Evolutionary conservation across 1,140 invertebrate genomes (phyloP).

Genomic region (Propsilocerus akamusi): DNA sequence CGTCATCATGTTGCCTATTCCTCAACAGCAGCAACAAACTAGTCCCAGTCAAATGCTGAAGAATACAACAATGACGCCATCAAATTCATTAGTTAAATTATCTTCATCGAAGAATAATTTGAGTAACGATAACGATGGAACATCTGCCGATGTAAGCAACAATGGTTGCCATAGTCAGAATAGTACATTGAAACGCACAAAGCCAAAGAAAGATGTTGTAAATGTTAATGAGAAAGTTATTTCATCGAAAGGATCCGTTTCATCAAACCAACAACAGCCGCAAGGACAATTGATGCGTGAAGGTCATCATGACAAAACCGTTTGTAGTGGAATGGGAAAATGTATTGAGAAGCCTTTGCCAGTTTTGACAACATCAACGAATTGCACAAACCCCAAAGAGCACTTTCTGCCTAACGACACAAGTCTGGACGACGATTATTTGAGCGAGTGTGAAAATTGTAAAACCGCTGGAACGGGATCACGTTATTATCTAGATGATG

Average conservation of each 20-base stretch:
- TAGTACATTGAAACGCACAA: background rate
- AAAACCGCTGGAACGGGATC: constrained; percentile 44
- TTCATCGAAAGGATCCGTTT: background rate
- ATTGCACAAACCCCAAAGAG: constrained; percentile 22
- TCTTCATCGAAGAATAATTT: background rate
- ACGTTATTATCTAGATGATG: constrained; percentile 38
- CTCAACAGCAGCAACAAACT: constrained; percentile 6
- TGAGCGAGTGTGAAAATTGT: constrained; percentile 68
- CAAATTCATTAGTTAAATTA: background rate
- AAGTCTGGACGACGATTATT: constrained; percentile 49
- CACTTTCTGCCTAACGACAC: constrained; percentile 25
- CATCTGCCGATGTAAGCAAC: background rate
- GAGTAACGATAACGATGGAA: background rate
- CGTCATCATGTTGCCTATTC: constrained; percentile 19
- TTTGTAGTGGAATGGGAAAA: background rate
- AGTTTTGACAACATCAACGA: constrained; percentile 23
- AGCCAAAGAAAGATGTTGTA: background rate
- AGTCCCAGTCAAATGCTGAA: constrained; percentile 5
- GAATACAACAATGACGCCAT: background rate
- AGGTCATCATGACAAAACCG: background rate
- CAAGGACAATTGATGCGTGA: too few relatives aligned
- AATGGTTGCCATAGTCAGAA: background rate
- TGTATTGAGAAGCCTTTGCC: constrained; percentile 16
- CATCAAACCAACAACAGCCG: background rate
- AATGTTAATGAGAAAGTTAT: constrained; percentile 3